Evolutionary conservation across 2,888 invertebrate species (phyloP).

Genomic region (Drosophila subsilvestris): DNA sequence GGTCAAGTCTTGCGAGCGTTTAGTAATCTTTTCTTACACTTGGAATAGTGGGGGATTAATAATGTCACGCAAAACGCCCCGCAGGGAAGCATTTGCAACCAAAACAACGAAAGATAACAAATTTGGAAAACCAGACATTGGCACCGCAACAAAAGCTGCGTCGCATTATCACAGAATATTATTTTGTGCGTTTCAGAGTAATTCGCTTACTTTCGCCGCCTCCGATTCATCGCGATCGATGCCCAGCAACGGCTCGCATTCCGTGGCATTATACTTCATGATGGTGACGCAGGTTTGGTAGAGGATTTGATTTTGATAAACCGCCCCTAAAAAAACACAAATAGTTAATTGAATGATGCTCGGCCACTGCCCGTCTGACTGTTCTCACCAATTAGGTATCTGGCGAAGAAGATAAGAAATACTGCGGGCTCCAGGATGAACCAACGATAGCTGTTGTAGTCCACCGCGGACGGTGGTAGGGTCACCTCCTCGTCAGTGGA

Average conservation of each 20-base stretch:
- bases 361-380: not conserved
- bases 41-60: not conserved
- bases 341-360: not conserved
- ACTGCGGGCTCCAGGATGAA: constrained; percentile 83
- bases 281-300: constrained; percentile 88
- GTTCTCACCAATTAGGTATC: constrained; percentile 79
- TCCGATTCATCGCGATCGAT: constrained; percentile 85
- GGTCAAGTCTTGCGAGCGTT: constrained; percentile 20
- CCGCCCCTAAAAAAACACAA: constrained; percentile 73
- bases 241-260: constrained; percentile 85
- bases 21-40: too few species aligned
- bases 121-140: not conserved
- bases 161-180: not conserved
- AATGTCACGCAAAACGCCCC: constrained; percentile 13
- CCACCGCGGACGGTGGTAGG: constrained; percentile 4
- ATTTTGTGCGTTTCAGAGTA: not conserved
- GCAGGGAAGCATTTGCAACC: constrained; percentile 9
- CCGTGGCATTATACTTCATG: constrained; percentile 86
- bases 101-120: not conserved
- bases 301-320: constrained; percentile 88
- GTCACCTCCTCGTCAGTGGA: not conserved
- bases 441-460: constrained; percentile 43
- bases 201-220: constrained; percentile 82
- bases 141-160: not conserved
- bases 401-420: constrained; percentile 80